Percentiles rank a stretch among this genome's conserved stretches.
These are phyloP conservation scores for Diabrotica virgifera DNA, from an alignment of 1,140 invertebrate genomes.

Conservation along the genomic window DNA sequence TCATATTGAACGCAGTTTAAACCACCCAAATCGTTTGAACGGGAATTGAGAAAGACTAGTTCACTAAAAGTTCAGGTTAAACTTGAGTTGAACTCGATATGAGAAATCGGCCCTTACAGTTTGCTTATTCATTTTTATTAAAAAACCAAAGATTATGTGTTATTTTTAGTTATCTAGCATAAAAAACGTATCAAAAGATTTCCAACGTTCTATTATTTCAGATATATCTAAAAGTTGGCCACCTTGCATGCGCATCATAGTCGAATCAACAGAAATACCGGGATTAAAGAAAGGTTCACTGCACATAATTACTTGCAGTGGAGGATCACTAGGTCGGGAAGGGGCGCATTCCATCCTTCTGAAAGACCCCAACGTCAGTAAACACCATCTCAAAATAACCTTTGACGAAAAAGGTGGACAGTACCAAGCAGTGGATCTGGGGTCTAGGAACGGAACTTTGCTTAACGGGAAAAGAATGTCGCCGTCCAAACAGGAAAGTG, in stretches of 20 bases:
- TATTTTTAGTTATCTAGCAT: too few species aligned
- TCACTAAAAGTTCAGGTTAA: too few species aligned
- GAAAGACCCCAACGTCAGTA: constrained; percentile 75
- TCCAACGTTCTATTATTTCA: constrained; percentile 45
- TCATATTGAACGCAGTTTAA: too few species aligned
- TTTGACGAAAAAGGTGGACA: constrained; percentile 59
- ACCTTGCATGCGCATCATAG: constrained; percentile 84
- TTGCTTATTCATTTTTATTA: too few species aligned
- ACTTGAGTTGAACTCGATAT: too few species aligned
- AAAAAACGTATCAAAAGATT: too few species aligned
- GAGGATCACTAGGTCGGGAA: constrained; percentile 81
- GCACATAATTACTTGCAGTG: constrained; percentile 82
- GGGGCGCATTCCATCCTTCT: constrained; percentile 70
- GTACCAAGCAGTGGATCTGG: constrained; percentile 76
- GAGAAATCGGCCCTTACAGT: too few species aligned
- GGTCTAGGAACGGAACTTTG: constrained; percentile 84
- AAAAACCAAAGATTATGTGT: too few species aligned
- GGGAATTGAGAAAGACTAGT: too few species aligned
- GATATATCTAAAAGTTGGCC: constrained; percentile 72
- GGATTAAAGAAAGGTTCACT: constrained; percentile 73
- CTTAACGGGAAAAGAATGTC: constrained; percentile 77
- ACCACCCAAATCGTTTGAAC: too few species aligned
- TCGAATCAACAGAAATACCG: constrained; percentile 67
- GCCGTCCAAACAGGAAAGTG: constrained; percentile 66
- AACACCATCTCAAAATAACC: constrained; percentile 69